These are phyloP conservation scores for Tinamus guttatus DNA, from an alignment of 2,113 vertebrate species.

Conservation along the genomic window DNA sequence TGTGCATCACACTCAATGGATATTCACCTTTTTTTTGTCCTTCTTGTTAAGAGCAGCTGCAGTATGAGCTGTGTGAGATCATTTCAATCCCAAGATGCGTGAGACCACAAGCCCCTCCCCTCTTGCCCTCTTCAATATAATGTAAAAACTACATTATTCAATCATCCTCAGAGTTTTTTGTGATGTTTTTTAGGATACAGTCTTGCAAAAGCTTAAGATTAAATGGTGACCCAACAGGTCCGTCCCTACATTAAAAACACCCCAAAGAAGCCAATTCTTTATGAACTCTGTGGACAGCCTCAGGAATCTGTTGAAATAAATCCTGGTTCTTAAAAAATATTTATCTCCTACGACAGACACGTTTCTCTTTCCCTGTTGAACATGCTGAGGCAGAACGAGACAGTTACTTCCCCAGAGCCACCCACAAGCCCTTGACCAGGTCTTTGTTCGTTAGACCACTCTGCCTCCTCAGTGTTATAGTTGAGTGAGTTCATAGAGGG, in stretches of 20 bases:
- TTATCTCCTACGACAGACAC: not conserved
- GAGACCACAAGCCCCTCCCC: not conserved
- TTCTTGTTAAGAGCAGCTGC: not conserved
- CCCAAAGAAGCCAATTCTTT: not conserved
- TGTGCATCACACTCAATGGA: not conserved
- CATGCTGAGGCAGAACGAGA: slow-evolving; percentile 27
- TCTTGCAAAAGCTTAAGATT: not conserved
- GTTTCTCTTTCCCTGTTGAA: not conserved
- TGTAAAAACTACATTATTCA: accelerated
- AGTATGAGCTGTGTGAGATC: not conserved
- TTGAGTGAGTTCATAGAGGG: slow-evolving; percentile 43
- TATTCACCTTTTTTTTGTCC: not conserved
- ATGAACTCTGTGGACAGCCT: not conserved
- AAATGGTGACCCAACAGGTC: not conserved
- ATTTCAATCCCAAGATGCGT: accelerated
- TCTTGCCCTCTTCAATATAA: not conserved
- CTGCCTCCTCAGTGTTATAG: not conserved
- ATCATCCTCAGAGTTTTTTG: not conserved
- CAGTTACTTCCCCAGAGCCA: slow-evolving; percentile 29
- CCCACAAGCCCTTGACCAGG: slow-evolving; percentile 6
- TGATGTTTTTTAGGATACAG: accelerated
- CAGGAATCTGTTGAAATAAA: not conserved
- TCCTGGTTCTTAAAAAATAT: not conserved
- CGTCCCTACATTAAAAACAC: not conserved
- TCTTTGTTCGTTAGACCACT: not conserved